Evolutionary conservation across 2,888 invertebrate species (phyloP), one percentile per base, ranked within the genome.

Genomic region (Tenodera sinensis): DNA sequence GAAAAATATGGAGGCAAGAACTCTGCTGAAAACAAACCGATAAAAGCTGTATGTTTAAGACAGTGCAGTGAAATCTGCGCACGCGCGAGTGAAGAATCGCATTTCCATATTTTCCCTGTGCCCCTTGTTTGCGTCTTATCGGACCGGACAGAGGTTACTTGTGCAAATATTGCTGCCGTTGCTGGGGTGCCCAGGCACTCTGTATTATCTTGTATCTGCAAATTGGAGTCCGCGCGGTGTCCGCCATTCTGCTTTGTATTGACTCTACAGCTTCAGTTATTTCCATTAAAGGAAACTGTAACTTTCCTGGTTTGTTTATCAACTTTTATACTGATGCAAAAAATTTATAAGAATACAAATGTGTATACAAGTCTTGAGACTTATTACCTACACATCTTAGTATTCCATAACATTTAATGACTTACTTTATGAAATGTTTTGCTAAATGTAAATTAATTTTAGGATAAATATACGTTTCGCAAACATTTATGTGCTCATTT

Each of bases 161-260:
- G 88, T 88, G 89, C 89, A 88, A 89, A 89, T 89, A 88, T 89
- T 88, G 88, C 88, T 83, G 85, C 87, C 83, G 87, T 28, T 71
- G 54, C 54, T 71, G 25, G 54, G 54, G 54, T 71, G 25, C 54
- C 54, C 54, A 71, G 54, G 20, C 87, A 34, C 28, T 27, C 82
- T 71, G 54, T 85, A 84, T 30, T 84, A 84, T 81, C 81, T 81
- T 54, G 20, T 86, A 86, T 86, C 81, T 86, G 28, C 71, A 86
- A 54, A 81, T 81, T 86, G 71, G 54, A 85, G 85, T 42, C 25
- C 54, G 20, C 27, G 34, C 84, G 42, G 34, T 30, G n/a, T 6
- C n/a, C 27, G n/a, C 28, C 81, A 30, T 3, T 71, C 81, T 87
- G 81, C 34, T 42, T 42, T 14, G 83, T 34, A 83, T 34, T 83